These are phyloP conservation scores for Laothoe populi DNA, from an alignment of 2,888 invertebrate species.

Conservation along the genomic window DNA sequence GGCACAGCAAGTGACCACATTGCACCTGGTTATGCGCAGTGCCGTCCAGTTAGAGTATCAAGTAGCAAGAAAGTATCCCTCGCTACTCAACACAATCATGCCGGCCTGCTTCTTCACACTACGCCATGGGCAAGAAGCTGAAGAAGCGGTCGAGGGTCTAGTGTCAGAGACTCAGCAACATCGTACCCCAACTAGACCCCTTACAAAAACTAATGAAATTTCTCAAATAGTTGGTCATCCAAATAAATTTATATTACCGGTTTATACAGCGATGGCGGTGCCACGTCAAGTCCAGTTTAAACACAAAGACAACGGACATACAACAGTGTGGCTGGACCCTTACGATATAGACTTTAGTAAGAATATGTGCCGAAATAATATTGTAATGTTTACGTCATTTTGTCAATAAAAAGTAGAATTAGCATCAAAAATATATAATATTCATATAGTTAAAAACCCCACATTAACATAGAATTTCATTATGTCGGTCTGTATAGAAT, in stretches of 20 bases:
- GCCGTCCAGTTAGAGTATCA: no score
- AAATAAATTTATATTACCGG: not conserved
- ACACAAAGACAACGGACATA: conserved; percentile 36
- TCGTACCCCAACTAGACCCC: no score
- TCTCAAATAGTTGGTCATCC: no score
- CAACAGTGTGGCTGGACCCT: conserved; percentile 62
- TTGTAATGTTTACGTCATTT: not conserved
- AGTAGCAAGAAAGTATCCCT: no score
- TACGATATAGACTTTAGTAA: conserved; percentile 74
- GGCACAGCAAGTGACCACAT: no score
- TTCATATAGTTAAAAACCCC: not conserved
- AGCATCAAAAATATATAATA: not conserved
- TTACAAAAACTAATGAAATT: no score
- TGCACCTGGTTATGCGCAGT: no score
- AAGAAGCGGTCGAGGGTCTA: no score
- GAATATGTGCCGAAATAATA: conserved; percentile 35
- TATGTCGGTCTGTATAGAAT: not conserved
- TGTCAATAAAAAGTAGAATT: not conserved
- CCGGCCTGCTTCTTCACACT: no score
- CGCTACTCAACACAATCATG: no score
- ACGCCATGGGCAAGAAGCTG: no score
- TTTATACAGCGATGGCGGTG: conserved; percentile 37
- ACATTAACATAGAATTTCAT: not conserved
- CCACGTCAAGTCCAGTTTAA: conserved; percentile 56
- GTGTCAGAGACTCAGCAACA: no score